These are phyloP conservation scores for Hypomecis punctinalis DNA, from an alignment of 2,888 invertebrate genomes.

Conservation along the genomic window DNA sequence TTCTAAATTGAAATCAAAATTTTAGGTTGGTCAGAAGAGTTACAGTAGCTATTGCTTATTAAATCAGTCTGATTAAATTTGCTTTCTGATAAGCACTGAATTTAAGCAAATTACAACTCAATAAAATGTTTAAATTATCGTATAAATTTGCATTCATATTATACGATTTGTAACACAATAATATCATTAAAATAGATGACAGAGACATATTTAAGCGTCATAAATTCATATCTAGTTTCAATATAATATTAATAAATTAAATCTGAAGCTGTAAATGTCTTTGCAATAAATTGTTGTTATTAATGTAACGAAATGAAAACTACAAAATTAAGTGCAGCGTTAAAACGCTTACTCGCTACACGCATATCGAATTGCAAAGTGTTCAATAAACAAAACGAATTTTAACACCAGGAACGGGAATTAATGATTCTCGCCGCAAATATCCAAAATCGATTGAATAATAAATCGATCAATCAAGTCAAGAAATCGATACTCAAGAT, in stretches of 20 bases:
- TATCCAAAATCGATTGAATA: conserved; percentile 37
- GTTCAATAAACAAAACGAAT: conserved; percentile 33
- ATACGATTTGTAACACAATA: conserved; percentile 10
- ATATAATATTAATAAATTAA: neutral
- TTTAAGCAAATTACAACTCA: conserved; percentile 5
- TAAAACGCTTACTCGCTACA: conserved; percentile 3
- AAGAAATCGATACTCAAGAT: conserved; percentile 35
- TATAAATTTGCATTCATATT: conserved; percentile 4
- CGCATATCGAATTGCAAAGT: conserved; percentile 25
- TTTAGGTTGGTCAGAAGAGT: neutral
- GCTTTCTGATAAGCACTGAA: neutral
- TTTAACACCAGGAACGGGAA: conserved; percentile 27
- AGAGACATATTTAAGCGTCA: neutral
- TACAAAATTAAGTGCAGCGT: neutral
- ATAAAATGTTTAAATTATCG: conserved; percentile 7
- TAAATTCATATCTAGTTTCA: conserved; percentile 9
- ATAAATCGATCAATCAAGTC: conserved; percentile 38
- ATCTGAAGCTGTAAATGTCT: neutral
- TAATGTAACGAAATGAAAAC: neutral
- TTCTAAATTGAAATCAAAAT: neutral
- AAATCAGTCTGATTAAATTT: neutral
- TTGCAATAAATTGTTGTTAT: neutral
- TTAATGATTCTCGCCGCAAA: conserved; percentile 33
- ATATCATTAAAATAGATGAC: conserved; percentile 23
- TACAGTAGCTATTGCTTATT: neutral